Conservation (phyloP, 2,797 vertebrate species). For the Melanotaenia nigrans region DNA sequence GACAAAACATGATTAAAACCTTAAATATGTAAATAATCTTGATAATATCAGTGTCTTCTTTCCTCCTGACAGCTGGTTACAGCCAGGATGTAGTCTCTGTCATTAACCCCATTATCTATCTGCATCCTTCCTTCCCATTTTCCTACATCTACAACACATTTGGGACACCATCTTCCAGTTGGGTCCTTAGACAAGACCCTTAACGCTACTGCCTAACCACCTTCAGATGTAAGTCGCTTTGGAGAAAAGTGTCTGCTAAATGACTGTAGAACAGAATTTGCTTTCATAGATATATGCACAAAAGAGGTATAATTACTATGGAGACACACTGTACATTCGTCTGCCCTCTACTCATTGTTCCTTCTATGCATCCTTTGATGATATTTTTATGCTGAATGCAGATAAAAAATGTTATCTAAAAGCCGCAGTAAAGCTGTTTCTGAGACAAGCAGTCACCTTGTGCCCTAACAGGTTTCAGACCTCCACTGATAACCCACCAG, state of each 20-base stretch:
- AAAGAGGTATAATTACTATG: neutral
- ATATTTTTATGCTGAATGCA: constrained; percentile 54
- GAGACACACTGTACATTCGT: constrained; percentile 2
- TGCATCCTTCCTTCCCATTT: neutral
- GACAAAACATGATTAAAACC: too few relatives aligned
- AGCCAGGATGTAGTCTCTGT: constrained; percentile 18
- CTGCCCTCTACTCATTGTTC: constrained; percentile 13
- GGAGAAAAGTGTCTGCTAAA: too few relatives aligned
- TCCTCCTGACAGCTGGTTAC: constrained; percentile 11
- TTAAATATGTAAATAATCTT: too few relatives aligned
- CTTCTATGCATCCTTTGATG: constrained; percentile 44
- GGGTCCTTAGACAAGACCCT: too few relatives aligned
- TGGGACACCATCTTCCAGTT: too few relatives aligned
- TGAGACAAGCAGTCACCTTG: constrained; percentile 66
- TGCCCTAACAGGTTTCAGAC: constrained; percentile 47
- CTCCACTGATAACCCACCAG: constrained; percentile 69
- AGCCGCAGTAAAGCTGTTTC: constrained; percentile 51
- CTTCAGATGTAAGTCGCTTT: too few relatives aligned
- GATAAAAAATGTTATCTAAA: constrained; percentile 71
- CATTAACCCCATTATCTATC: constrained; percentile 7
- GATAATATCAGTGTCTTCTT: constrained; percentile 31
- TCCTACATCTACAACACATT: neutral
- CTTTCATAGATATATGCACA: neutral
- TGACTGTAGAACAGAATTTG: neutral
- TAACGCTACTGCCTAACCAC: too few relatives aligned